phyloP scores from a whole-genome alignment of 2,888 invertebrate species.

The Dicranocentrus wangi region DNA sequence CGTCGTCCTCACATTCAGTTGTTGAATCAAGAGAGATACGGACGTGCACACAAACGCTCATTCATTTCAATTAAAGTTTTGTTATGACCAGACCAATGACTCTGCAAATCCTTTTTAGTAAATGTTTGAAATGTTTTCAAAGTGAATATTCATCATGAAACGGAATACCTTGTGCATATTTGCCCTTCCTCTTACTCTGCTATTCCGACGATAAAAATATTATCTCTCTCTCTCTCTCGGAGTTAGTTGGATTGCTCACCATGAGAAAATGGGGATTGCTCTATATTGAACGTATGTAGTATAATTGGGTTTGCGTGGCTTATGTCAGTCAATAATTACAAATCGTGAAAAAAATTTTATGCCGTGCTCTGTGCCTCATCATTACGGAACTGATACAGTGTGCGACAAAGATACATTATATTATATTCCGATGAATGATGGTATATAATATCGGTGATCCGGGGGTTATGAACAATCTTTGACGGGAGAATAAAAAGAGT shows the following conservation, averaged over 20 bases:
- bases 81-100: constrained; percentile 51
- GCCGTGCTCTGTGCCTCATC: too few relatives aligned
- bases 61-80: constrained; percentile 33
- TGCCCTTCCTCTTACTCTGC: constrained; percentile 45
- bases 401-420: background rate
- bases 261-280: constrained; percentile 31
- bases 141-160: constrained; percentile 25
- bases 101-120: constrained; percentile 46
- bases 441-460: too few relatives aligned
- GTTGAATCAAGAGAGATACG: background rate
- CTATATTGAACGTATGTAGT: background rate
- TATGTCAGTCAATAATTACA: background rate
- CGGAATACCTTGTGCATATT: constrained; percentile 30
- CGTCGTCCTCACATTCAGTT: constrained; percentile 1
- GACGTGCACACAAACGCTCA: constrained; percentile 24
- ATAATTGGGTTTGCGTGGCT: background rate
- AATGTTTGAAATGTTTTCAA: constrained; percentile 33
- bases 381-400: too few relatives aligned
- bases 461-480: too few relatives aligned
- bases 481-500: background rate
- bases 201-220: too few relatives aligned
- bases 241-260: constrained; percentile 9
- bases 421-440: too few relatives aligned
- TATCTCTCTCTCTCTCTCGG: too few relatives aligned
- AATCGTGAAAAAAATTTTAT: too few relatives aligned